A percentile compares a stretch with the other conserved stretches of the same genome.
Conservation (phyloP, 64 coral and sea anemone genomes). For the Pocillopora damicornis region DNA sequence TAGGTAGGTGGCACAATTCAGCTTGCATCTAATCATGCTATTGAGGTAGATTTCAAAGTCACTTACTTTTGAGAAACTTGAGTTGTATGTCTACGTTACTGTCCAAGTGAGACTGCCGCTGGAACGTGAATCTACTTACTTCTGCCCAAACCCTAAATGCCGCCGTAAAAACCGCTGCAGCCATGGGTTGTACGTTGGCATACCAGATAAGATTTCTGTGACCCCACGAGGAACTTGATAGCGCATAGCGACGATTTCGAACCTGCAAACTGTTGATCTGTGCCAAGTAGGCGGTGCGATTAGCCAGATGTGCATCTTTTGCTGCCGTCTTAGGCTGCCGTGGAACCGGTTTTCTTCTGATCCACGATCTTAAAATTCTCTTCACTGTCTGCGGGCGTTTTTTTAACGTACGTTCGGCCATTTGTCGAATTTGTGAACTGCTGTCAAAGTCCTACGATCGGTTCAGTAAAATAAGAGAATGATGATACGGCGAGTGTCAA, state of each 20-base stretch:
- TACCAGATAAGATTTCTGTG: constrained; percentile 12
- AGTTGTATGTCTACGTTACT: constrained; percentile 17
- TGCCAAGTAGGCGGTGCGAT: neutral
- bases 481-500: neutral
- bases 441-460: neutral
- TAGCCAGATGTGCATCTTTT: too few relatives aligned
- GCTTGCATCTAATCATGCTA: neutral
- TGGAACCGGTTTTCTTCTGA: neutral
- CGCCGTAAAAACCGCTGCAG: neutral
- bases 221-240: constrained; percentile 1
- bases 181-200: neutral
- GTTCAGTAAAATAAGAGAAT: too few relatives aligned
- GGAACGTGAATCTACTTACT: constrained; percentile 10
- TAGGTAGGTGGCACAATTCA: neutral
- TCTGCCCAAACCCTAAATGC: constrained; percentile 53
- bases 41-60: neutral
- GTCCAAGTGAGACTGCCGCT: neutral
- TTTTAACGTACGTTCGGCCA: neutral
- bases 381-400: neutral
- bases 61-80: constrained; percentile 25
- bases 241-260: neutral
- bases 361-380: neutral
- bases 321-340: neutral
- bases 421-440: neutral
- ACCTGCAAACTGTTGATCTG: neutral